Evolutionary conservation across 1,140 invertebrate species (phyloP), one percentile per base, ranked within the genome.

Genomic region (Lepidotrigona ventralis): DNA sequence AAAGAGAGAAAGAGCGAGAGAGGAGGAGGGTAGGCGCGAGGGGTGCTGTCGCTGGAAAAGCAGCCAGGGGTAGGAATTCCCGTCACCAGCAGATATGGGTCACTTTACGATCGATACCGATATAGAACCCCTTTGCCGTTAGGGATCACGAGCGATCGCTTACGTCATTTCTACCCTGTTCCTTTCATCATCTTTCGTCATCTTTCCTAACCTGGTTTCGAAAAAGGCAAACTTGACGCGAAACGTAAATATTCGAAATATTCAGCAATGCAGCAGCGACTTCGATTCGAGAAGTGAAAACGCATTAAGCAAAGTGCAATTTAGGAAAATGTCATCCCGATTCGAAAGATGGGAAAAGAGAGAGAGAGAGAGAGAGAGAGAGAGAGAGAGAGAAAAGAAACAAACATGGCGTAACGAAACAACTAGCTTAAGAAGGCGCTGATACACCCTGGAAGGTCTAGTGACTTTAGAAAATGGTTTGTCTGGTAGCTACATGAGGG

Each of bases 101-200:
- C 93, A 94, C 92, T 93, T 90, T 81, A 88, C 91, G 93, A 94
- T 94, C 93, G 93, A 94, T 94, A 88, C 85, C 88, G 88, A 88
- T 88, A 92, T 84, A 92, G 85, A 88, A 85, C 82, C 83, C 71
- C 88, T 89, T 74, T 72, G 79, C 79, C 68, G 84, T 70, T 84
- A 82, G 85, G 71, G 85, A 71, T 87, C 79, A 86, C 85, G 86
- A 81, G 85, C 86, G 81, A 82, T 88, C 69, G 72, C 73, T 83
- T 85, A 80, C 77, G 77, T 88, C 86, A 85, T 82, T 70, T 73
- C 63, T 72, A 79, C 29, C 39, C 53, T 23, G 39, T 78, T 73
- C 68, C n/a, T 54, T 66, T 29, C 8, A 15, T 63, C 60, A 26
- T 64, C 63, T 64, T 58, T 51, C 21, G 11, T 33, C 23, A n/a